Conservation (phyloP, 2,797 vertebrate genomes). For the Saxicola maurus region DNA sequence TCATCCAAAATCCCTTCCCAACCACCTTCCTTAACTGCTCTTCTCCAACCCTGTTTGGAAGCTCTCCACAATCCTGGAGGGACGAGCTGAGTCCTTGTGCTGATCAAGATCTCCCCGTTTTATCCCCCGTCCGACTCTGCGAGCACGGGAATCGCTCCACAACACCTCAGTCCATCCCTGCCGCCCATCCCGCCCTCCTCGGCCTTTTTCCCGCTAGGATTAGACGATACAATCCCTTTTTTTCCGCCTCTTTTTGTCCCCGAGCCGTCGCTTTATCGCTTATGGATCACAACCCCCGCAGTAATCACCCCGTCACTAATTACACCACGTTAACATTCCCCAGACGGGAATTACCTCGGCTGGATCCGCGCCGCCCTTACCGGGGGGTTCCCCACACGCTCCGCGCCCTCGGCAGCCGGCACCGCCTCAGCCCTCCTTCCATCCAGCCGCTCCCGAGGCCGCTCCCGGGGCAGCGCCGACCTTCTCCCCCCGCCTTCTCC, state of each 20-base stretch:
- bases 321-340: background rate
- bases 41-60: too few species aligned
- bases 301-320: background rate
- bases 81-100: background rate
- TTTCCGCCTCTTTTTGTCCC: background rate
- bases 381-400: background rate
- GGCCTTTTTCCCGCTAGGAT: background rate
- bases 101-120: background rate
- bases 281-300: background rate
- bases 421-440: background rate
- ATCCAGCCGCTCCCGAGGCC: background rate
- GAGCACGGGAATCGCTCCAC: accelerated
- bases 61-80: background rate
- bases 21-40: background rate
- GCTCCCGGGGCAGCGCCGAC: background rate
- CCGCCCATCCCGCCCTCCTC: background rate
- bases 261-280: background rate
- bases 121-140: background rate
- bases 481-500: background rate
- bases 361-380: background rate
- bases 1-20: background rate
- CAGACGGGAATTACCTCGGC: background rate
- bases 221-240: accelerated
- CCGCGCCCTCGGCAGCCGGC: background rate
- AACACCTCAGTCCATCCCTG: background rate